Evolutionary conservation across 37 sponge, comb jelly and placozoan genomes (phyloP).

Genomic region (Halichondria panicea): DNA sequence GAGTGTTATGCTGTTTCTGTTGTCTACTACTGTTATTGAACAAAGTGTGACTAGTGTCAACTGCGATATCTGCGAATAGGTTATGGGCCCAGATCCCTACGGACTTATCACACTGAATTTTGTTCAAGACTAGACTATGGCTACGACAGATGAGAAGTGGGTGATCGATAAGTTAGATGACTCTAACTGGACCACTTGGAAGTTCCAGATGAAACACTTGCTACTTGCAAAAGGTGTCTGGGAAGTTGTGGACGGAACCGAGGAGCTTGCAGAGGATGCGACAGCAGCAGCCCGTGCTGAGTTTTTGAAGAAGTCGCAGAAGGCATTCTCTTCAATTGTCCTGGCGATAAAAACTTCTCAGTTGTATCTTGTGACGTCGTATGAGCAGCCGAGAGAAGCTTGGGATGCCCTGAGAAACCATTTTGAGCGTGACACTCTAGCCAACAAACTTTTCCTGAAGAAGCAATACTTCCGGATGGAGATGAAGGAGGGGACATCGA

Average conservation of each 20-base stretch:
- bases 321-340: constrained; percentile 40
- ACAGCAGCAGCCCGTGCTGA: constrained; percentile 6
- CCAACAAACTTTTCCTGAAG: constrained; percentile 55
- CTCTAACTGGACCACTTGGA: constrained; percentile 64
- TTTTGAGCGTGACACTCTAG: constrained; percentile 53
- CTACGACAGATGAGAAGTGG: too few species aligned
- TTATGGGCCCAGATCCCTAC: too few species aligned
- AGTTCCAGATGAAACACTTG: constrained; percentile 51
- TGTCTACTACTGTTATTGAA: too few species aligned
- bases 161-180: too few species aligned
- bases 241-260: constrained; percentile 40
- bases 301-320: constrained; percentile 28
- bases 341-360: constrained; percentile 40
- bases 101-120: too few species aligned
- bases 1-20: too few species aligned
- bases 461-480: constrained; percentile 54
- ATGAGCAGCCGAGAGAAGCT: constrained; percentile 15
- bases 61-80: too few species aligned
- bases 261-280: constrained; percentile 29
- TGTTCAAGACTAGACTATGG: too few species aligned
- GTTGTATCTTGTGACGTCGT: constrained; percentile 54
- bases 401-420: constrained; percentile 31
- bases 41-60: too few species aligned
- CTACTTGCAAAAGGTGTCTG: constrained; percentile 48
- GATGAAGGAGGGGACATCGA: constrained; percentile 47